Conservation (phyloP, 1,140 invertebrate species). For the Drosophila carrolli region DNA sequence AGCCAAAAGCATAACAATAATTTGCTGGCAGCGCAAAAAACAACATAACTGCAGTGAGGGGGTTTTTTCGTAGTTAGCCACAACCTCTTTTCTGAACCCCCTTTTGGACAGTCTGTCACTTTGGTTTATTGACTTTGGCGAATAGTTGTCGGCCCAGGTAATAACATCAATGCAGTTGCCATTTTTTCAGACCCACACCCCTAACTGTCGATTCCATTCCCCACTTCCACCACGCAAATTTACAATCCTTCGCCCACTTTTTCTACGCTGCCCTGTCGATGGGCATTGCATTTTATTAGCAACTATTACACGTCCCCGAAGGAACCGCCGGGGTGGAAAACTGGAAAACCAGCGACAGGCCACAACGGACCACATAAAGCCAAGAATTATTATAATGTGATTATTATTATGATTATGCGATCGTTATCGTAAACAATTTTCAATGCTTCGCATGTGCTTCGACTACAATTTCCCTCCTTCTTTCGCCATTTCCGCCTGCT, state of each 20-base stretch:
- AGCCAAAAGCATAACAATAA: conserved; percentile 80
- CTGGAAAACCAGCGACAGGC: conserved; percentile 26
- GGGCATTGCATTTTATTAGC: conserved; percentile 81
- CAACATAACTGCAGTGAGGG: conserved; percentile 42
- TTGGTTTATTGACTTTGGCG: conserved; percentile 81
- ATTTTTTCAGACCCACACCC: conserved; percentile 60
- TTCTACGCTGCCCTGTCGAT: conserved; percentile 31
- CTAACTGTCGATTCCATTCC: background rate
- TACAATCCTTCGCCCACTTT: conserved; percentile 30
- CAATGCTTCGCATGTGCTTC: conserved; percentile 77
- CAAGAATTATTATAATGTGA: conserved; percentile 83
- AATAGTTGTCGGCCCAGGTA: conserved; percentile 79
- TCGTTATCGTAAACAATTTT: conserved; percentile 83
- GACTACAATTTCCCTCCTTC: conserved; percentile 51
- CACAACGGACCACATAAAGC: conserved; percentile 67
- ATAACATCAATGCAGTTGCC: conserved; percentile 83
- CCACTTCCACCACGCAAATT: conserved; percentile 16
- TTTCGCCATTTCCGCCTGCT: conserved; percentile 37
- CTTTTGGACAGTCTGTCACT: conserved; percentile 56
- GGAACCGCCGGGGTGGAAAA: conserved; percentile 16
- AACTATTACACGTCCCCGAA: conserved; percentile 75
- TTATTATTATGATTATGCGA: conserved; percentile 84
- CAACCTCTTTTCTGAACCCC: conserved; percentile 5
- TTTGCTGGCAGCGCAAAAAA: conserved; percentile 56
- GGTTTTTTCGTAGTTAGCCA: conserved; percentile 25